Base-by-base conservation (phyloP, 2,113 vertebrate genomes). In the Hippopotamus amphibius region DNA sequence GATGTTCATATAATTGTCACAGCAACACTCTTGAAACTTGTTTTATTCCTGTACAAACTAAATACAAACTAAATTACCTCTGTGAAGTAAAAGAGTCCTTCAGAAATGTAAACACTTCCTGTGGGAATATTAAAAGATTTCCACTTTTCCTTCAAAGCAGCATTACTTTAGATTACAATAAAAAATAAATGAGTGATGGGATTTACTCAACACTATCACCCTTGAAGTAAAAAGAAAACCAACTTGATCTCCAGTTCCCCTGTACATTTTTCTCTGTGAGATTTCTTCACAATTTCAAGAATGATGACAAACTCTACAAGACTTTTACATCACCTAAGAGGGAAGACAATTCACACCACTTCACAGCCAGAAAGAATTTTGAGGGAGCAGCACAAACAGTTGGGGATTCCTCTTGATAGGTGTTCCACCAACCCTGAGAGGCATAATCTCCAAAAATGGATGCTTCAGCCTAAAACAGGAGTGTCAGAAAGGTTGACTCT, bases 1-100 rank as follows among this genome's bases (percentile, higher is more conserved):
- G 50, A 90, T 92, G 84, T 85, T 93, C 59, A 13, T 26, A 7
- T 93, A 90, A 93, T 92, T 90, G 83, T 93, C 8, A 1, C 90
- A 77, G 55, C 57, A 57, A 84, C 61, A 88, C 92, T 86, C 66
- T n/a, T 91, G 93, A 85, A 96, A 95, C 69, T 63, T 96, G 80
- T 65, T 84, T 97, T 55, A 93, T 97, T 57, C 95, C 89, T 95
- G 72, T 79, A 69, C 68, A 96, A 93, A 96, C 96, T 92, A 90
- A 95, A 84, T 50, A 95, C 83, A 96, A 93, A 92, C 92, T 87
- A 93, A 96, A 97, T 88, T 76, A 96, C 74, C 92, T 72, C 65
- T 69, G 69, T 7, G 41, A 83, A 93, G 79, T 69, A 87, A 80
- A 89, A 59, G 6, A 48, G 59, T 74, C 90, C 82, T 89, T 76